Percentiles rank a stretch among this genome's conserved stretches.
Conservation (phyloP, 2,113 vertebrate species). For the Arenaria interpres region DNA sequence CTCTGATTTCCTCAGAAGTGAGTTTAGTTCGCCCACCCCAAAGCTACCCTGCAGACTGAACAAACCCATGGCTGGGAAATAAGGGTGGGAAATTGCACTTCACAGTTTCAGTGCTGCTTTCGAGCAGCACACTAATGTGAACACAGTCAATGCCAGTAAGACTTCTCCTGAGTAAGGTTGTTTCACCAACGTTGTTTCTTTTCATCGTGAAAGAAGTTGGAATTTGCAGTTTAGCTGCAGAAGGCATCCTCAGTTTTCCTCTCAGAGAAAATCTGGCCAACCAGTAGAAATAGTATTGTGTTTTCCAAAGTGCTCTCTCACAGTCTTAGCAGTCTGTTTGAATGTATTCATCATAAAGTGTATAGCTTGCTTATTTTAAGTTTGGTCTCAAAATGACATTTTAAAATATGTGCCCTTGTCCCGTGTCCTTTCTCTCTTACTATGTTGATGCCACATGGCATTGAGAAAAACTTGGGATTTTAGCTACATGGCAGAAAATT, state of each 20-base stretch:
- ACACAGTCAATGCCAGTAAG: background rate
- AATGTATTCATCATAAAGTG: background rate
- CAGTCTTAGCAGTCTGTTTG: background rate
- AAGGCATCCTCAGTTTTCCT: background rate
- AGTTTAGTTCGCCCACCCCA: background rate
- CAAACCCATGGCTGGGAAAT: background rate
- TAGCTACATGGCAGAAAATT: background rate
- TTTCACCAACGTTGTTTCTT: background rate
- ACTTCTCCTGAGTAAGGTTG: accelerated
- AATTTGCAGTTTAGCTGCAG: background rate
- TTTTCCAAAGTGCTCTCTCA: background rate
- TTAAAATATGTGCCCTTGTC: background rate
- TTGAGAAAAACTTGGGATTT: background rate
- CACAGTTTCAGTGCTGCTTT: background rate
- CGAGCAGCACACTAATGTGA: background rate
- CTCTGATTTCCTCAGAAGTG: background rate
- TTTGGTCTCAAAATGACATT: background rate
- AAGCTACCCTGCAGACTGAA: background rate
- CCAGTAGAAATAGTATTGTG: accelerated
- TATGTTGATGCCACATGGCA: background rate
- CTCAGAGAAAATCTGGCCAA: background rate
- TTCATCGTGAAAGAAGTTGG: background rate
- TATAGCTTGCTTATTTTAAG: background rate
- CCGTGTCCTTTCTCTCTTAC: background rate
- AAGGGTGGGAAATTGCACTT: background rate